Evolutionary conservation across 2,113 vertebrate species (phyloP).

Genomic region (Sinocyclocheilus maitianheensis): DNA sequence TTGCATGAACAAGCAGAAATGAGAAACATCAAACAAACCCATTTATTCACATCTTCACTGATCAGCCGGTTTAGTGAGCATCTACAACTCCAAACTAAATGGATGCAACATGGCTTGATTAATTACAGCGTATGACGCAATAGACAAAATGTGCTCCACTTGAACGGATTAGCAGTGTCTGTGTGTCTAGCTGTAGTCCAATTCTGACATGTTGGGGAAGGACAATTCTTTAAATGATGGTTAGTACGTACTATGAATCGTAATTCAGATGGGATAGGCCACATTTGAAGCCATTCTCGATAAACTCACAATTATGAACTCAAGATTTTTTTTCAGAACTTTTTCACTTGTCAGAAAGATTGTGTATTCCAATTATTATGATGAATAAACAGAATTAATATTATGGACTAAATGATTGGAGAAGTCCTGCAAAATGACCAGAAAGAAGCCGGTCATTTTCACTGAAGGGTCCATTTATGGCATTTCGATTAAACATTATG

Average conservation of each 20-base stretch:
- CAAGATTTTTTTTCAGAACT: no score
- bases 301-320: no score
- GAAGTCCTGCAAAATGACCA: background rate
- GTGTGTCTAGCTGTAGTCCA: background rate
- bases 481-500: no score
- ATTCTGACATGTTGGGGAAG: background rate
- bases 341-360: background rate
- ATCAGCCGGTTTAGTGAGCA: background rate
- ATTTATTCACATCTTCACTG: conserved; percentile 23
- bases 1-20: conserved; percentile 26
- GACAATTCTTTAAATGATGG: background rate
- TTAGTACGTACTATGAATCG: no score
- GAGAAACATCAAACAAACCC: conserved; percentile 19
- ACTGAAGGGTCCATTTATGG: no score
- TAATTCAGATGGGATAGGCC: no score
- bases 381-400: background rate
- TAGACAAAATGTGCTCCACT: conserved; percentile 6
- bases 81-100: conserved; percentile 16
- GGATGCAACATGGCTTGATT: conserved; percentile 25
- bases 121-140: conserved; percentile 2
- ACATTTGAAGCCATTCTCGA: no score
- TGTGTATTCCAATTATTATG: background rate
- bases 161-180: background rate
- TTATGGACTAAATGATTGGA: background rate
- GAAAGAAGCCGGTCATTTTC: background rate